Evolutionary conservation across 2,888 invertebrate species (phyloP).

Genomic region (Synergus itoensis): DNA sequence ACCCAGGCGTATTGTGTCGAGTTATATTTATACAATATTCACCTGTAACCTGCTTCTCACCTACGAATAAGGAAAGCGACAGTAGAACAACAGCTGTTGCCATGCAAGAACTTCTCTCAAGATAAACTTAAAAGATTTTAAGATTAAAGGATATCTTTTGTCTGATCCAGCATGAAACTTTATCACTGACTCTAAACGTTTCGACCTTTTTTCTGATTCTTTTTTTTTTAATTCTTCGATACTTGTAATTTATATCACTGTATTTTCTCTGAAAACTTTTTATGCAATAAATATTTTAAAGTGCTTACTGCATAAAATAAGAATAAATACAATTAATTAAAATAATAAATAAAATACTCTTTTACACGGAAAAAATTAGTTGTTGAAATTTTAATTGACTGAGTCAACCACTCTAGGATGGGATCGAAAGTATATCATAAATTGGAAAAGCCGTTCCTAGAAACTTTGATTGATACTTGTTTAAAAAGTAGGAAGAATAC

Average conservation of each 20-base stretch:
- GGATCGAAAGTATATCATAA: too few relatives aligned
- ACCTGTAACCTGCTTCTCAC: conserved; percentile 51
- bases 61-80: conserved; percentile 32
- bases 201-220: neutral
- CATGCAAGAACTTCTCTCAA: neutral
- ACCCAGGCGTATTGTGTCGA: conserved; percentile 50
- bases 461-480: too few relatives aligned
- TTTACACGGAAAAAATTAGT: too few relatives aligned
- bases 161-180: neutral
- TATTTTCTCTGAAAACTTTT: too few relatives aligned
- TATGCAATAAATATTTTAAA: too few relatives aligned
- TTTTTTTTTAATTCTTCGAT: neutral
- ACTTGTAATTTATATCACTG: neutral
- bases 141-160: neutral
- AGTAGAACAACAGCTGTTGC: neutral
- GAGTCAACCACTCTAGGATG: too few relatives aligned
- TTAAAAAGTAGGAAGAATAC: too few relatives aligned
- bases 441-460: too few relatives aligned
- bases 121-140: neutral
- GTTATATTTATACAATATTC: conserved; percentile 49
- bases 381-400: too few relatives aligned
- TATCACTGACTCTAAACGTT: neutral
- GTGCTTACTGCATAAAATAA: too few relatives aligned
- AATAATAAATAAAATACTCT: too few relatives aligned
- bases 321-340: too few relatives aligned